Evolutionary conservation across 2,888 invertebrate species (phyloP).

Genomic region (Carabus problematicus): DNA sequence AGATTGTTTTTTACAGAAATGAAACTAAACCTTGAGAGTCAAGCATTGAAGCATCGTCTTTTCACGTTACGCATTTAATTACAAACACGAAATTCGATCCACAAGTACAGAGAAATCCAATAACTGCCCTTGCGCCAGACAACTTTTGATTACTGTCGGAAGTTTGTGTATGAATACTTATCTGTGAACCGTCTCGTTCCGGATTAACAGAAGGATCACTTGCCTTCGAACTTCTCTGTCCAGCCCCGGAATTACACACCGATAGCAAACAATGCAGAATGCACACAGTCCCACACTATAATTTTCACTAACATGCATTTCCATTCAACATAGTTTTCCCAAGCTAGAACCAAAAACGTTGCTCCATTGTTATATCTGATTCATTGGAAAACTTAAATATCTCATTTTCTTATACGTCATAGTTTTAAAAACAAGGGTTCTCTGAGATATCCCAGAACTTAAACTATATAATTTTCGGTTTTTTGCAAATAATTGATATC

Average conservation of each 20-base stretch:
- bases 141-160: conserved; percentile 37
- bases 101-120: conserved; percentile 26
- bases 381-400: no score
- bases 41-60: conserved; percentile 14
- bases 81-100: conserved; percentile 37
- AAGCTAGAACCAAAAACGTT: no score
- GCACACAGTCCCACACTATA: no score
- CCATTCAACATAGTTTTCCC: no score
- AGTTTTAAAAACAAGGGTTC: not conserved
- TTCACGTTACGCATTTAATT: conserved; percentile 34
- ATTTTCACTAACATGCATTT: no score
- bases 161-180: conserved; percentile 26
- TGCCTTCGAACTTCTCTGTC: not conserved
- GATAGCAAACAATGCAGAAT: no score
- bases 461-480: no score
- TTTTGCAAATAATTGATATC: no score
- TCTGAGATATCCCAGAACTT: no score
- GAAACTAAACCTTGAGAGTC: conserved; percentile 1
- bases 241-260: no score
- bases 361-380: no score
- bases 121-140: conserved; percentile 29
- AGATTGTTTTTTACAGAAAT: not conserved
- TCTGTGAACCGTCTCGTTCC: conserved; percentile 12
- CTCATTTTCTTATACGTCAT: not conserved
- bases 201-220: conserved; percentile 17